These are phyloP conservation scores for Leptodirus hochenwartii DNA, from an alignment of 2,888 invertebrate genomes.

Conservation along the genomic window DNA sequence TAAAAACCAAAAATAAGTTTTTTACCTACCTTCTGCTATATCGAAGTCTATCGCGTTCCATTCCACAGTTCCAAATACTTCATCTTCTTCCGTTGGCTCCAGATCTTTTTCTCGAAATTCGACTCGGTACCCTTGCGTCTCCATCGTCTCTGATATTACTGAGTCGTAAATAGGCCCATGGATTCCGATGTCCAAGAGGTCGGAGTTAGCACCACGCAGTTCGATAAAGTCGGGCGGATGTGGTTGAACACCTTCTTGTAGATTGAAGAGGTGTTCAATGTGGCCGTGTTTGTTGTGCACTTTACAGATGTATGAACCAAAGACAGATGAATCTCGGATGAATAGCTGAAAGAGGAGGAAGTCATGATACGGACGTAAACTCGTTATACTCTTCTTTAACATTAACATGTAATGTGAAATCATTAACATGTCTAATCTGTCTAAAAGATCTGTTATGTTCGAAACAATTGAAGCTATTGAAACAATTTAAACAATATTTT, in stretches of 20 bases:
- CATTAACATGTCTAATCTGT: too few relatives aligned
- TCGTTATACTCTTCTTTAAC: too few relatives aligned
- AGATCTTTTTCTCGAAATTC: slow-evolving; percentile 19
- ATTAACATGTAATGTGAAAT: too few relatives aligned
- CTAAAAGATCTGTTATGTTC: too few relatives aligned
- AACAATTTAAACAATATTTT: too few relatives aligned
- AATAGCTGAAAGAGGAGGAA: slow-evolving; percentile 18
- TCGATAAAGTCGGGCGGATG: slow-evolving; percentile 25
- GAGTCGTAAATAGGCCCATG: slow-evolving; percentile 15
- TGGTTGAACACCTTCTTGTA: slow-evolving; percentile 35
- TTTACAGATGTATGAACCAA: slow-evolving; percentile 34
- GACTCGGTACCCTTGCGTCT: slow-evolving; percentile 19
- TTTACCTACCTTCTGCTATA: slow-evolving; percentile 16
- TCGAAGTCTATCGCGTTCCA: slow-evolving; percentile 16
- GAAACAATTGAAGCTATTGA: too few relatives aligned
- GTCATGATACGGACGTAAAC: too few relatives aligned
- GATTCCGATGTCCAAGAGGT: slow-evolving; percentile 19
- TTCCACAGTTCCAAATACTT: too few relatives aligned
- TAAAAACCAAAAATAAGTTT: too few relatives aligned
- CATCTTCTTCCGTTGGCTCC: slow-evolving; percentile 12
- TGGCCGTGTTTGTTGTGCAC: slow-evolving; percentile 32
- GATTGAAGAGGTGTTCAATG: slow-evolving; percentile 28
- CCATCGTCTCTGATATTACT: slow-evolving; percentile 17
- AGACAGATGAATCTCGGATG: slow-evolving; percentile 22
- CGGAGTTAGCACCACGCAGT: slow-evolving; percentile 17